Conservation (phyloP, 2,888 invertebrate species). For the Prosapia bicincta region DNA sequence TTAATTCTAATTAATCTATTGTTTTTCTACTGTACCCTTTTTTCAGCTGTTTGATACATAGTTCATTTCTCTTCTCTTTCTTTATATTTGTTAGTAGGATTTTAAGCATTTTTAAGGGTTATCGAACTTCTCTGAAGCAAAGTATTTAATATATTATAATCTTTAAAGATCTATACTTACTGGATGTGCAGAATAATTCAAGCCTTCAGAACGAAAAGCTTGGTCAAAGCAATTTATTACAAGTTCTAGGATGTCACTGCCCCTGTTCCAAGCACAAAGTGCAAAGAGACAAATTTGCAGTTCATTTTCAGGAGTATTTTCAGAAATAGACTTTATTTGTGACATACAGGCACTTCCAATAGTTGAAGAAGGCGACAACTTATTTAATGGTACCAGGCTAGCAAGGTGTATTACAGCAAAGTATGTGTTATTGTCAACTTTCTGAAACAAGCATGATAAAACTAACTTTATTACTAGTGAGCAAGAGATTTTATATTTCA, state of each 20-base stretch:
- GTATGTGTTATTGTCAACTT: constrained; percentile 24
- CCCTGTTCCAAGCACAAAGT: constrained; percentile 39
- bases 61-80: too few species aligned
- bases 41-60: too few species aligned
- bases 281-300: constrained; percentile 32
- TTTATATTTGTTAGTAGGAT: too few species aligned
- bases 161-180: constrained; percentile 31
- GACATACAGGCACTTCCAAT: constrained; percentile 36
- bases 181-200: constrained; percentile 36
- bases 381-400: constrained; percentile 36
- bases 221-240: constrained; percentile 39
- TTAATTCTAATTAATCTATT: too few species aligned
- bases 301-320: constrained; percentile 21
- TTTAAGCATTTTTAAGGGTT: too few species aligned
- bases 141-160: too few species aligned
- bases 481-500: too few species aligned
- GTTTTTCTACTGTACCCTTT: too few species aligned
- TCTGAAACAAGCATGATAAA: neutral
- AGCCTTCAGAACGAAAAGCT: constrained; percentile 36
- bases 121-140: too few species aligned
- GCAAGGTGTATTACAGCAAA: constrained; percentile 37
- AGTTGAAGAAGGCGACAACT: constrained; percentile 33
- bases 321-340: constrained; percentile 30
- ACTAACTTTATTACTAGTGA: too few species aligned
- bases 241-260: constrained; percentile 39